Evolutionary conservation across 2,797 vertebrate species (phyloP).

Genomic region (Lycodopsis pacificus): DNA sequence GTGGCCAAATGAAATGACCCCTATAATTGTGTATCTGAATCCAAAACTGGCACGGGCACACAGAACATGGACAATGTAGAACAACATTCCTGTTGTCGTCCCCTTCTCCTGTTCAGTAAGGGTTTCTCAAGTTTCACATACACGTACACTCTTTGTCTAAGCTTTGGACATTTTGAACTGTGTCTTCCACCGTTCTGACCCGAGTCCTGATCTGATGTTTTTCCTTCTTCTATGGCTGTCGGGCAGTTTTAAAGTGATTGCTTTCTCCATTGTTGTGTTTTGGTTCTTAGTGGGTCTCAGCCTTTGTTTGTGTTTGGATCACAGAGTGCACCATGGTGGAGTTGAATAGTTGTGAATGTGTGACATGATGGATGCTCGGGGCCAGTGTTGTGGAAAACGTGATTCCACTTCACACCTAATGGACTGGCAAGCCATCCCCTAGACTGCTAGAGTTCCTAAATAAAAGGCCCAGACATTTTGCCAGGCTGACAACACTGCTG

Average conservation of each 20-base stretch:
- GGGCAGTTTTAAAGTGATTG: slow-evolving; percentile 25
- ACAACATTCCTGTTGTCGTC: background rate
- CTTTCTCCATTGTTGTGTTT: slow-evolving; percentile 36
- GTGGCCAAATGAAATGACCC: background rate
- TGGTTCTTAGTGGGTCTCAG: slow-evolving; percentile 29
- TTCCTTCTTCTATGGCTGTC: slow-evolving; percentile 23
- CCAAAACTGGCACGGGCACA: background rate
- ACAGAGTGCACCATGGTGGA: slow-evolving; percentile 34
- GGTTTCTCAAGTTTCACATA: slow-evolving; percentile 12
- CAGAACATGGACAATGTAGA: background rate
- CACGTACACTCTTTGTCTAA: background rate
- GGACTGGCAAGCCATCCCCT: slow-evolving; percentile 68
- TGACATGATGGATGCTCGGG: slow-evolving; percentile 77
- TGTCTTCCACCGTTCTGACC: slow-evolving; percentile 11
- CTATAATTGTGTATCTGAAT: background rate
- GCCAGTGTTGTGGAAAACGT: slow-evolving; percentile 77
- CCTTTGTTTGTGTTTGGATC: slow-evolving; percentile 51
- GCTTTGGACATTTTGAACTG: slow-evolving; percentile 10
- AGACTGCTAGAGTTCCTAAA: slow-evolving; percentile 63
- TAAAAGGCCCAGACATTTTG: slow-evolving; percentile 59
- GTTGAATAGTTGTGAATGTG: slow-evolving; percentile 66
- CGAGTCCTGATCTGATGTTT: slow-evolving; percentile 7
- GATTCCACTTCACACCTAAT: slow-evolving; percentile 81
- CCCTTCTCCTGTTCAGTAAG: background rate
- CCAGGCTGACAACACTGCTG: slow-evolving; percentile 60